Conservation (phyloP, 2,113 vertebrate genomes). For the Bambusicola thoracicus region DNA sequence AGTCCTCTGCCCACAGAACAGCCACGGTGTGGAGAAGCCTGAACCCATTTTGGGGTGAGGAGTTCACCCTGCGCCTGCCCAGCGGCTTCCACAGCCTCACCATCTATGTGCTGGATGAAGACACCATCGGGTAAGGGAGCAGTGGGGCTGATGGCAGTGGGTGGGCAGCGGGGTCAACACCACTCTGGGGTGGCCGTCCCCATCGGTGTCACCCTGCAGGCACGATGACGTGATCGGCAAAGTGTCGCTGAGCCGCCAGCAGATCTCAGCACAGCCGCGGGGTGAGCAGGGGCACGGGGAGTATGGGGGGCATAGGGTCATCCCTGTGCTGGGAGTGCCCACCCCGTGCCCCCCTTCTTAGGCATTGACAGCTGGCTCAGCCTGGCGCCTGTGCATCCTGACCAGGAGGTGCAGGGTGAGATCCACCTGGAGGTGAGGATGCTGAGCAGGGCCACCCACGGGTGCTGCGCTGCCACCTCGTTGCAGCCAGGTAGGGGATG, state of each 20-base stretch:
- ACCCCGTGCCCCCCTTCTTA: background rate
- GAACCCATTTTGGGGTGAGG: conserved; percentile 93
- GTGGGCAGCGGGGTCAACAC: background rate
- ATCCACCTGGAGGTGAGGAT: conserved; percentile 83
- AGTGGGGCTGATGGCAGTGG: background rate
- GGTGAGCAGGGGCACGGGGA: conserved; percentile 71
- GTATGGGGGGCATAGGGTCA: accelerated
- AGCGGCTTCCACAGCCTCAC: conserved; percentile 85
- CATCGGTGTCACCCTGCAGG: conserved; percentile 46
- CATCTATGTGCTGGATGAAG: conserved; percentile 91
- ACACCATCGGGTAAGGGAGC: conserved; percentile 85
- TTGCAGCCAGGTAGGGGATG: conserved; percentile 83
- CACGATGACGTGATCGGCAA: conserved; percentile 92
- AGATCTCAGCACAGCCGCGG: conserved; percentile 79
- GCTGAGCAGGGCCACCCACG: conserved; percentile 59
- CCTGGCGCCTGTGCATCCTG: conserved; percentile 83
- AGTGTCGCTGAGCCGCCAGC: conserved; percentile 85
- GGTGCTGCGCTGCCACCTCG: conserved; percentile 83
- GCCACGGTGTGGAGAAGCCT: conserved; percentile 91
- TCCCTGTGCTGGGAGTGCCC: accelerated
- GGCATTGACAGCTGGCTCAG: conserved; percentile 90
- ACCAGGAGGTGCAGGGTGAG: conserved; percentile 91
- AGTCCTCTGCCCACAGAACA: conserved; percentile 62
- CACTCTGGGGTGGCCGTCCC: background rate
- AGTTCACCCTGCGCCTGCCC: conserved; percentile 88